Base-by-base conservation (phyloP, 2,888 invertebrate species). In the Archips crataeganus region DNA sequence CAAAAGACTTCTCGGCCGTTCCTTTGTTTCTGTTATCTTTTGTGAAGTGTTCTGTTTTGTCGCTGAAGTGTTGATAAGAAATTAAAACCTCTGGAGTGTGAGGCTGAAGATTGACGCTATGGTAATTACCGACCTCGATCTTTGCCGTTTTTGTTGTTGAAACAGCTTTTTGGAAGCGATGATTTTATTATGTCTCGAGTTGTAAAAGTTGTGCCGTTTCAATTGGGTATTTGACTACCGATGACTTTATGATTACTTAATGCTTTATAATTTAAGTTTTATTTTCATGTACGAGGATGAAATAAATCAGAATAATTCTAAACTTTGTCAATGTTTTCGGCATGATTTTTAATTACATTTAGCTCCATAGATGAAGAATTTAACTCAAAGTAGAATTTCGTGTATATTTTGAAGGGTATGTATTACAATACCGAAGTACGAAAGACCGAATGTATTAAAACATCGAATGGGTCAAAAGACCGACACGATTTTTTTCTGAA, bases 41-140 rank as follows among this genome's bases (percentile, higher is more conserved):
- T 76, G 70, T 76, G 77, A 77, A 68, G 78, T 77, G 78, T 77
- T 77, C 62, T 74, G 75, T 74, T 77, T 76, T 68, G 75, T 71
- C 73, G 34, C 60, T 79, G 62, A 75, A 74, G 77, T 75, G 77
- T 74, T 77, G 72, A 76, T 74, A 74, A 74, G 74, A 70, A 65
- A 74, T 74, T 74, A 70, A 74, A 74, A 74, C 65, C 74, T 70
- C 60, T 70, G 65, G 60, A 69, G 70, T 49, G 60, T 64, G 73
- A 64, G 36, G 23, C 57, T 57, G 69, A 54, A 70, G 74, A 70
- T 69, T 64, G 74, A 69, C 64, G 70, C 74, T 70, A 70, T 70
- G 74, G 74, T 74, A 74, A 74, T 74, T 74, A 74, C 69, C 36
- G 74, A 70, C 69, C 70, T 64, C 64, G 36, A 69, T 69, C 59